Conservation (phyloP, 2,797 vertebrate genomes). For the Odontamblyopus rebecca region DNA sequence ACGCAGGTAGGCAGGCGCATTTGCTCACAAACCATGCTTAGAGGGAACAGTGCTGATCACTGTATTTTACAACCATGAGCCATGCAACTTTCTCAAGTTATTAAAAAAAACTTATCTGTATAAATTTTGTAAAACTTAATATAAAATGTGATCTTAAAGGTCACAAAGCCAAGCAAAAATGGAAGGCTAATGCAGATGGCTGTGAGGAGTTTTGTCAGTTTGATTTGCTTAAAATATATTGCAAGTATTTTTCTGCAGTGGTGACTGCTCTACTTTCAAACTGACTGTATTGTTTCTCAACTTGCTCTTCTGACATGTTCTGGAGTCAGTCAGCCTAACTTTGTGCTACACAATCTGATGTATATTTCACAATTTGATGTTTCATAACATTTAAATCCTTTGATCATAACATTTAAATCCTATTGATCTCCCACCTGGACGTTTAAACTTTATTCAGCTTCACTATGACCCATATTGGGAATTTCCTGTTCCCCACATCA, state of each 20-base stretch:
- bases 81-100: background rate
- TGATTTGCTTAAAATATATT: background rate
- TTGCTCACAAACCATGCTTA: too few species aligned
- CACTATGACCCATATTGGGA: background rate
- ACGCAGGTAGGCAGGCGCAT: too few species aligned
- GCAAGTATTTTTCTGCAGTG: background rate
- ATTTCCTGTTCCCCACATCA: background rate
- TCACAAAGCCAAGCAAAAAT: background rate
- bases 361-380: too few species aligned
- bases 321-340: background rate
- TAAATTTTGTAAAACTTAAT: background rate
- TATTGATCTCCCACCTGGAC: too few species aligned
- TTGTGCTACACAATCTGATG: too few species aligned
- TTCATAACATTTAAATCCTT: too few species aligned
- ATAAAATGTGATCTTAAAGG: background rate
- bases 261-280: background rate
- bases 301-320: background rate
- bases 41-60: too few species aligned
- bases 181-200: background rate
- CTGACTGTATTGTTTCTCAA: background rate
- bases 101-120: background rate
- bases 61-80: background rate
- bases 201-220: background rate
- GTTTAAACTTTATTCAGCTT: background rate
- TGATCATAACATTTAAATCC: too few species aligned